A percentile compares a stretch with the other conserved stretches of the same genome.
Evolutionary conservation across 2,113 vertebrate species (phyloP).

Genomic region (Vulpes vulpes): DNA sequence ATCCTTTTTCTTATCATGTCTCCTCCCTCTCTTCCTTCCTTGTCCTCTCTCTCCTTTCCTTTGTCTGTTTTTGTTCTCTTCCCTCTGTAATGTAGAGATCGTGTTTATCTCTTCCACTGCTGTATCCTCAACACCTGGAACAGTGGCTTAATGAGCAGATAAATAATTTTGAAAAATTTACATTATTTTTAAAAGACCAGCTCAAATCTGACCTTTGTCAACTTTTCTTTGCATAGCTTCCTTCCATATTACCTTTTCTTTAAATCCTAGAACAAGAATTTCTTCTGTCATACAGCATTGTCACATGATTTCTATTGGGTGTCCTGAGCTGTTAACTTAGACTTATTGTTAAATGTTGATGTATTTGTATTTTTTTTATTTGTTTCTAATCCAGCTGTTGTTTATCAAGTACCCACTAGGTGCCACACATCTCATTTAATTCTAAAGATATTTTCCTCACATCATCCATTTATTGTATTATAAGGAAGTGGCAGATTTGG

Average conservation of each 20-base stretch:
- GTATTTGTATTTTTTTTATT: background rate
- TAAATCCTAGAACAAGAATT: background rate
- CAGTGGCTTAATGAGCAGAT: background rate
- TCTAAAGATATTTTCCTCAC: background rate
- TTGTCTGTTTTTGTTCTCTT: background rate
- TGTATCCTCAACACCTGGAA: background rate
- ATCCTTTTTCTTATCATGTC: background rate
- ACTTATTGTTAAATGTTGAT: background rate
- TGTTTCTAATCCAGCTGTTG: conserved; percentile 4
- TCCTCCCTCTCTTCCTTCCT: background rate
- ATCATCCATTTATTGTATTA: background rate
- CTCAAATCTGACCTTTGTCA: background rate
- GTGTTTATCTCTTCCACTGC: background rate
- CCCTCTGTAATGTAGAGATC: background rate
- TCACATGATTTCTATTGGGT: background rate
- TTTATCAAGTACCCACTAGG: background rate
- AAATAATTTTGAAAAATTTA: background rate
- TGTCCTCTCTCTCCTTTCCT: background rate
- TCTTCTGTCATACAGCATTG: background rate
- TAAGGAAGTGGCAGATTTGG: background rate
- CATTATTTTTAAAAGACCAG: background rate
- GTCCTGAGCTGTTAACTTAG: background rate
- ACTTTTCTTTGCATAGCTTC: background rate
- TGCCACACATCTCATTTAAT: conserved; percentile 43
- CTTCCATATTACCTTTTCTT: background rate